phyloP scores from a whole-genome alignment of 2,888 invertebrate genomes.

The Pyralis farinalis region DNA sequence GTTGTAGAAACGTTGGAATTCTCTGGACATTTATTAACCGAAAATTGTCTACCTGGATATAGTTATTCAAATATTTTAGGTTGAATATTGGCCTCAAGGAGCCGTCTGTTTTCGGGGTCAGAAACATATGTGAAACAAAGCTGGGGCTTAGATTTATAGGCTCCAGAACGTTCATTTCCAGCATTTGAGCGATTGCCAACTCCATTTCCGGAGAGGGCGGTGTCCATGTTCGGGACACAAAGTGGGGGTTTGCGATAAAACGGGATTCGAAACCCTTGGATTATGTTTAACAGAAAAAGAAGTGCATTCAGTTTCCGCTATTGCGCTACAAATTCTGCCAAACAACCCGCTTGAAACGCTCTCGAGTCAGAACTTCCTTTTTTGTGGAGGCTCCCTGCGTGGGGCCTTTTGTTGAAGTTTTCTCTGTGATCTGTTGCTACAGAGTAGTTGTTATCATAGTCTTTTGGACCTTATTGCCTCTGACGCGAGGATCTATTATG shows the following conservation, averaged over 20 bases:
- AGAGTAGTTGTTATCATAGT: too few species aligned
- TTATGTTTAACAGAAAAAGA: not conserved
- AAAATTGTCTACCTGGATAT: not conserved
- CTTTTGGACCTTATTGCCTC: too few species aligned
- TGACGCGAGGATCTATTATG: too few species aligned
- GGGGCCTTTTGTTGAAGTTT: too few species aligned
- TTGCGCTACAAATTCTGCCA: not conserved
- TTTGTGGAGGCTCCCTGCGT: too few species aligned
- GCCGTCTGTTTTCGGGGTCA: not conserved
- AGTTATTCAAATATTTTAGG: not conserved
- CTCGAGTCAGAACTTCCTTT: too few species aligned
- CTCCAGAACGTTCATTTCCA: not conserved
- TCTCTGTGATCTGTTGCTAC: too few species aligned
- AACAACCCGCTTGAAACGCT: conserved; percentile 1
- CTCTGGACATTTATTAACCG: not conserved
- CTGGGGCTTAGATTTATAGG: not conserved
- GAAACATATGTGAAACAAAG: not conserved
- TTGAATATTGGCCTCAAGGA: not conserved
- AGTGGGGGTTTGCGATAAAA: not conserved
- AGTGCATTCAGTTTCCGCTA: not conserved
- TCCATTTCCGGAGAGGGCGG: not conserved
- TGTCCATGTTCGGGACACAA: not conserved
- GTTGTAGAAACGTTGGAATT: not conserved
- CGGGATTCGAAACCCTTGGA: not conserved
- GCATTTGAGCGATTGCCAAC: not conserved